Base-by-base conservation (phyloP, 1,140 invertebrate genomes). In the Drosophila chauvacae region DNA sequence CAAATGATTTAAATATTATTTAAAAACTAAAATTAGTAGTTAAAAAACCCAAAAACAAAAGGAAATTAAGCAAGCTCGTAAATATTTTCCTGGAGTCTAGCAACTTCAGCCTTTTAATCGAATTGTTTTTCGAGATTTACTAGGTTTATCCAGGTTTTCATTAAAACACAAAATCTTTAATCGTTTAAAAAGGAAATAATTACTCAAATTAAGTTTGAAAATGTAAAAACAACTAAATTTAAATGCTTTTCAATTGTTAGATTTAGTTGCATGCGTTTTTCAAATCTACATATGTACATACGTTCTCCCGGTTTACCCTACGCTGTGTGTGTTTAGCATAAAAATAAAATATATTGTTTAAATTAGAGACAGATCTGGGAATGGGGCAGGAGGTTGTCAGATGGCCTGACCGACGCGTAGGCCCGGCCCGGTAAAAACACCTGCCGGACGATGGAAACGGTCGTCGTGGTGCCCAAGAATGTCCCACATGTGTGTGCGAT, bases 291-390 rank as follows among this genome's bases (percentile, higher is more conserved):
- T 7, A 3, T 3, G 20, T 7, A 3, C 4, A 16, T 7, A 3
- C 4, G 20, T 18, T 28, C 3, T 42, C n/a, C 23, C 16, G 28
- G 18, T 30, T 11, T 18, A n/a, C 16, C 53, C 35, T 26, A 6
- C 39, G 9, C 55, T 44, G 45, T 72, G 30, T 72, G 30, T 72
- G 30, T 30, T 41, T 39, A 28, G 66, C 50, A 42, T 60, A 72
- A 60, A 72, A 72, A 72, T 72, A 73, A 73, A 72, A 72, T 72
- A 72, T 50, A 73, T 60, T 73, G 70, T 72, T 73, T 72, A 72
- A 72, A 73, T 50, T 71, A 71, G 35, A 50, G 68, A 42, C 44
- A 59, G 44, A 47, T 73, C 53, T 60, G 55, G 45, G 14, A 30
- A 37, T 72, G 45, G 18, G 53, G 33, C 23, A 39, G 62, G n/a